Percentiles rank a stretch among this genome's conserved stretches.
Conservation (phyloP, 1,140 invertebrate genomes). For the Muscidifurax raptorellus region DNA sequence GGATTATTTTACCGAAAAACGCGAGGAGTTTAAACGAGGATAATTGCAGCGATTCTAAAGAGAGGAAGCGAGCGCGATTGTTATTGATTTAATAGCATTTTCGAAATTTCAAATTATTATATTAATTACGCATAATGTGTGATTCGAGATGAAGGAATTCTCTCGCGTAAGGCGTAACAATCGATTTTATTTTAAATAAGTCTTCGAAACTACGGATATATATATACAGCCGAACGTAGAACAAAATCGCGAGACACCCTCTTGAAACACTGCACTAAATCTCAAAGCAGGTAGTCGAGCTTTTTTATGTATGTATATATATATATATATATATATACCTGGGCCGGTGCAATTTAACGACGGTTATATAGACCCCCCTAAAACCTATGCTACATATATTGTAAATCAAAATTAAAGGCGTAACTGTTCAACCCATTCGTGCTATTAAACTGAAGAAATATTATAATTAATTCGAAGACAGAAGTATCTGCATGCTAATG, state of each 20-base stretch:
- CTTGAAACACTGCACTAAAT: constrained; percentile 7
- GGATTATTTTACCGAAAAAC: not conserved
- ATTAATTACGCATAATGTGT: no score
- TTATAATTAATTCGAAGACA: constrained; percentile 33
- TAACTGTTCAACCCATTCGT: not conserved
- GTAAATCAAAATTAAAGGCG: constrained; percentile 35
- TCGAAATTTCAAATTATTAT: no score
- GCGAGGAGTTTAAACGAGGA: not conserved
- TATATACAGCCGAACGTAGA: not conserved
- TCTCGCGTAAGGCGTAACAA: not conserved
- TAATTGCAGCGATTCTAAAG: no score
- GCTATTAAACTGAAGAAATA: constrained; percentile 9
- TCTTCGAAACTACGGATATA: no score
- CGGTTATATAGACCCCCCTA: constrained; percentile 6
- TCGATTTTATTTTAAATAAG: not conserved
- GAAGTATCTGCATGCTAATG: constrained; percentile 27
- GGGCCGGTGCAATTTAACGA: not conserved
- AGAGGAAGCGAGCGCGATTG: no score
- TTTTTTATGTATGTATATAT: not conserved
- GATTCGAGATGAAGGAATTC: not conserved
- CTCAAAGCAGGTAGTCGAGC: constrained; percentile 18
- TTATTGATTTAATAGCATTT: no score
- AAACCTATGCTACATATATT: constrained; percentile 5
- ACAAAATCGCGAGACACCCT: not conserved
- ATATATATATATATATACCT: no score